These are phyloP conservation scores for Calameuta pallipes DNA, from an alignment of 2,888 invertebrate species.

Conservation along the genomic window DNA sequence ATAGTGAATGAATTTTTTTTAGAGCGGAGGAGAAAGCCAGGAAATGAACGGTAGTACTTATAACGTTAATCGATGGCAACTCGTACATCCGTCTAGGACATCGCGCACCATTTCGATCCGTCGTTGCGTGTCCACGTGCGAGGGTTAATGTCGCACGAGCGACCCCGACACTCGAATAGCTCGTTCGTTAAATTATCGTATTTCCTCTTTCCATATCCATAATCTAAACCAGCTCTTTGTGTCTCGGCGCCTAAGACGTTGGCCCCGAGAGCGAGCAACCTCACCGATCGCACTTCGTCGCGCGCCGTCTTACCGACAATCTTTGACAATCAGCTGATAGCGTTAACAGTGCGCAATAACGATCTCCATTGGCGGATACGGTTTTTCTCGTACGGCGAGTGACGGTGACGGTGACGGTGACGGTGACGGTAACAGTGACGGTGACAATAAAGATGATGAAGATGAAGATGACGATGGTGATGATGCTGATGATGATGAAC, in stretches of 20 bases:
- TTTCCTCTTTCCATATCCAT: slow-evolving; percentile 8
- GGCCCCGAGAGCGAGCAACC: slow-evolving; percentile 8
- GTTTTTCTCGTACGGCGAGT: slow-evolving; percentile 20
- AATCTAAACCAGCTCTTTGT: slow-evolving; percentile 15
- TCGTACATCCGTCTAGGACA: slow-evolving; percentile 29
- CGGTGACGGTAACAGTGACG: slow-evolving; percentile 20
- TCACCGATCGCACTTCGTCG: slow-evolving; percentile 17
- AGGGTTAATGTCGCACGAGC: neutral
- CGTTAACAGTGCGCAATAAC: slow-evolving; percentile 23
- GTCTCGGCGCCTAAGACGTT: slow-evolving; percentile 18
- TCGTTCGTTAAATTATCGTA: slow-evolving; percentile 11
- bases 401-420: slow-evolving; percentile 24
- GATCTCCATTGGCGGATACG: slow-evolving; percentile 3
- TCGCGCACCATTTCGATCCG: slow-evolving; percentile 22
- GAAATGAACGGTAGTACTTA: slow-evolving; percentile 56
- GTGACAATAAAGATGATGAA: slow-evolving; percentile 13
- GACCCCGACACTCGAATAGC: neutral
- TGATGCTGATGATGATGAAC: slow-evolving; percentile 33
- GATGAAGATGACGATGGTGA: slow-evolving; percentile 16
- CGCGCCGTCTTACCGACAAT: slow-evolving; percentile 19
- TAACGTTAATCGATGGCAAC: slow-evolving; percentile 56
- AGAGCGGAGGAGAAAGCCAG: slow-evolving; percentile 29
- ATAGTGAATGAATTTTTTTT: neutral
- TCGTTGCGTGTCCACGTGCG: slow-evolving; percentile 4
- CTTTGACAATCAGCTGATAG: slow-evolving; percentile 28